Evolutionary conservation across 2,113 vertebrate genomes (phyloP).

Genomic region (Sphyrna mokarran): DNA sequence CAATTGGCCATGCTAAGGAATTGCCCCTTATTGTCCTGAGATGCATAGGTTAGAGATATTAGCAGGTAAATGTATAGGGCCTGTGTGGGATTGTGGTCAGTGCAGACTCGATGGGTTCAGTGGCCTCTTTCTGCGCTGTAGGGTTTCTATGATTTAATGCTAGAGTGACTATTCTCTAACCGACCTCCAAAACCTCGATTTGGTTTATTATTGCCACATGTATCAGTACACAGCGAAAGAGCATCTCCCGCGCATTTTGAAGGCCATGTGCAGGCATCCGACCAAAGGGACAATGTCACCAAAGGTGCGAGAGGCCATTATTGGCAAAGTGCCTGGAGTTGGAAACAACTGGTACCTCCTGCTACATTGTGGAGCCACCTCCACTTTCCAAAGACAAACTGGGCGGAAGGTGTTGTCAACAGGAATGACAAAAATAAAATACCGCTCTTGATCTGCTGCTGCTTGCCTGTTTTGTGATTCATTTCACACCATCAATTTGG

Average conservation of each 20-base stretch:
- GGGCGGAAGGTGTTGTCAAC: background rate
- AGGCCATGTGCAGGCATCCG: background rate
- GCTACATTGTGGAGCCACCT: background rate
- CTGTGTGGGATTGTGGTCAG: no score
- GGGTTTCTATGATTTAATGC: background rate
- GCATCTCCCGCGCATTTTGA: background rate
- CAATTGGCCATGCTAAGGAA: no score
- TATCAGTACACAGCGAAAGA: background rate
- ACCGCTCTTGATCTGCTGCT: background rate
- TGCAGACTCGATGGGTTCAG: no score
- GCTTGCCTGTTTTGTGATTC: background rate
- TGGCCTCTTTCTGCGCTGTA: no score
- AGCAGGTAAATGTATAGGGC: no score
- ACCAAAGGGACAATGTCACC: background rate
- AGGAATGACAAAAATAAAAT: background rate
- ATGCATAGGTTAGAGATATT: no score
- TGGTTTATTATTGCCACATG: no score
- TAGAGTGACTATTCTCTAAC: background rate
- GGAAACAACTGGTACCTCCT: background rate
- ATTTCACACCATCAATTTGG: conserved; percentile 3
- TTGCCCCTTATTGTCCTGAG: no score
- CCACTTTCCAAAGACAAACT: background rate
- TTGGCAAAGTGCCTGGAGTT: background rate
- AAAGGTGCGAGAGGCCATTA: background rate
- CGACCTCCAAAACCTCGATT: background rate